Conservation (phyloP, 2,797 vertebrate genomes). For the Lepus oiostolus region DNA sequence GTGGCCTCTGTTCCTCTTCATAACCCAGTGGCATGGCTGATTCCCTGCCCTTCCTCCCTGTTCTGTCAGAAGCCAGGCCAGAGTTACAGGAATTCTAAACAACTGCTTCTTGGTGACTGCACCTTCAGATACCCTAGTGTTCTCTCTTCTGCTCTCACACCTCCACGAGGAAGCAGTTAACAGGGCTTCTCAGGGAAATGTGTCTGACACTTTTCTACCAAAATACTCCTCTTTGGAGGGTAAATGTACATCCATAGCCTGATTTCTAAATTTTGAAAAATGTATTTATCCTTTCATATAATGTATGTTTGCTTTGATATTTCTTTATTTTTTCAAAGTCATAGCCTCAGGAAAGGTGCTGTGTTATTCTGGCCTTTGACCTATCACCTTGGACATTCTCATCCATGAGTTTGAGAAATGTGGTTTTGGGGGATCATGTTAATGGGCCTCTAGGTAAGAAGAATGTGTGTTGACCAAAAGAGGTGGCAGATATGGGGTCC, state of each 20-base stretch:
- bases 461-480: neutral
- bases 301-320: neutral
- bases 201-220: neutral
- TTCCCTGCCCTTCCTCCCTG: neutral
- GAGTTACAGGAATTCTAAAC: neutral
- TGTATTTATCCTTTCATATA: neutral
- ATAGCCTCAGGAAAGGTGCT: neutral
- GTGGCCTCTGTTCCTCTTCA: neutral
- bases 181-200: neutral
- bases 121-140: neutral
- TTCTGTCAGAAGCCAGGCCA: neutral
- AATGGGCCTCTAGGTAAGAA: neutral
- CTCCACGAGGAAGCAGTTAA: neutral
- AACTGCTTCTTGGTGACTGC: neutral
- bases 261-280: constrained; percentile 46
- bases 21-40: neutral
- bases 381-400: neutral
- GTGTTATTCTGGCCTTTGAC: neutral
- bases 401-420: neutral
- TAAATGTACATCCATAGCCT: neutral
- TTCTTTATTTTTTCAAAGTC: neutral
- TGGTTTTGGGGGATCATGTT: neutral
- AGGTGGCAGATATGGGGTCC: neutral
- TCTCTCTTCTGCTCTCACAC: neutral
- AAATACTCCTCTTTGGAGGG: neutral